A percentile compares a stretch with the other conserved stretches of the same genome.
Evolutionary conservation across 2,888 invertebrate species (phyloP).

Genomic region (Charanyca ferruginea): DNA sequence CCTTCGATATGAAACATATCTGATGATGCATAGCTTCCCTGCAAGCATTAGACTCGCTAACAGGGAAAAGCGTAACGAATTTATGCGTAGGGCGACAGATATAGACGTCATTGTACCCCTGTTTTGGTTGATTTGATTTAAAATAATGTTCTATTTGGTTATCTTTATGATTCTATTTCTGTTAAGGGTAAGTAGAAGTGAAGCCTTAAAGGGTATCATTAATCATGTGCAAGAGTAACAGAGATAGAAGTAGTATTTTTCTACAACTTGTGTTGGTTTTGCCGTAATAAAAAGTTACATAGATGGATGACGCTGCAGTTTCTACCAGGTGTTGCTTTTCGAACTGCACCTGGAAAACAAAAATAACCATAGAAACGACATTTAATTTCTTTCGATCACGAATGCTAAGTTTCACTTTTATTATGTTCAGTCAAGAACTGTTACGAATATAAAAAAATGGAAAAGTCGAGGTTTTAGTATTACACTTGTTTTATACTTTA

Average conservation of each 20-base stretch:
- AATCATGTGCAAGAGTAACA: constrained; percentile 2
- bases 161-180: constrained; percentile 54
- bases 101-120: constrained; percentile 74
- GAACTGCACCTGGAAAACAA: no score
- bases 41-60: constrained; percentile 70
- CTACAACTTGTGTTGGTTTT: neutral
- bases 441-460: neutral
- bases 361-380: neutral
- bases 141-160: constrained; percentile 62
- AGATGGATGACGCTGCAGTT: neutral
- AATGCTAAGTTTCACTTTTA: no score
- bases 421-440: no score
- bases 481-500: neutral
- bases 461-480: neutral
- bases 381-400: no score
- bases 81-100: constrained; percentile 72
- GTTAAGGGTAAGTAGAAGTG: constrained; percentile 30
- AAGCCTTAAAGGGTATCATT: constrained; percentile 23
- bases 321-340: no score
- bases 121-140: constrained; percentile 65
- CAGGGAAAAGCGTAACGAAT: constrained; percentile 76
- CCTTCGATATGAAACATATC: constrained; percentile 61
- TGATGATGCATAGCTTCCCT: constrained; percentile 68
- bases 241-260: neutral
- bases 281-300: neutral